Conservation (phyloP, 2,888 invertebrate species). For the Dorcus hopei region DNA sequence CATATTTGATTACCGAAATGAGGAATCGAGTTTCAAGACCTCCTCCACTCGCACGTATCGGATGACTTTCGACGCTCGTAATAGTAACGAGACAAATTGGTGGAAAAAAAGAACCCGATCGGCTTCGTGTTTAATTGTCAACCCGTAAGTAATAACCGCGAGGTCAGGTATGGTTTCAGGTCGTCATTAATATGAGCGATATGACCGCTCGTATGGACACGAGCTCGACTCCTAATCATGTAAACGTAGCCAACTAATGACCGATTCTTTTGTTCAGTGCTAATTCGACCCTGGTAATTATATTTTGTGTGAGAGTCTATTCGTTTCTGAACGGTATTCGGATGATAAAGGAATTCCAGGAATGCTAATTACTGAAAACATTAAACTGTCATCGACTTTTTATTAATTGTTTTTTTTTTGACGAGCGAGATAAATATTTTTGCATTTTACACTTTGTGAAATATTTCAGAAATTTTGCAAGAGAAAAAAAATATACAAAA, state of each 20-base stretch:
- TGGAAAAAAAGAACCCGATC: background rate
- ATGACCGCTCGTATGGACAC: background rate
- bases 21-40: conserved; percentile 16
- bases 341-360: conserved; percentile 2
- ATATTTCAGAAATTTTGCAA: no score
- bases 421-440: no score
- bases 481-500: no score
- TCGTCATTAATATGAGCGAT: conserved; percentile 14
- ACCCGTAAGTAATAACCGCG: conserved; percentile 10
- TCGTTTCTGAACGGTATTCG: background rate
- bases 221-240: background rate
- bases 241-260: conserved; percentile 24
- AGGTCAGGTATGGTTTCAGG: conserved; percentile 18
- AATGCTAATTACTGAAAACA: conserved; percentile 10
- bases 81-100: background rate
- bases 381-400: conserved; percentile 2
- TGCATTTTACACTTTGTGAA: no score
- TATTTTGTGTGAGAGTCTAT: conserved; percentile 17
- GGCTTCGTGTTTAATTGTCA: conserved; percentile 7
- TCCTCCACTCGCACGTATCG: background rate
- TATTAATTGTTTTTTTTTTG: background rate
- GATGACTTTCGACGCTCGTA: background rate
- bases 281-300: conserved; percentile 25
- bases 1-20: conserved; percentile 21
- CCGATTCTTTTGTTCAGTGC: conserved; percentile 24